Base-by-base conservation (phyloP, 2,113 vertebrate genomes). In the Oreotragus oreotragus region DNA sequence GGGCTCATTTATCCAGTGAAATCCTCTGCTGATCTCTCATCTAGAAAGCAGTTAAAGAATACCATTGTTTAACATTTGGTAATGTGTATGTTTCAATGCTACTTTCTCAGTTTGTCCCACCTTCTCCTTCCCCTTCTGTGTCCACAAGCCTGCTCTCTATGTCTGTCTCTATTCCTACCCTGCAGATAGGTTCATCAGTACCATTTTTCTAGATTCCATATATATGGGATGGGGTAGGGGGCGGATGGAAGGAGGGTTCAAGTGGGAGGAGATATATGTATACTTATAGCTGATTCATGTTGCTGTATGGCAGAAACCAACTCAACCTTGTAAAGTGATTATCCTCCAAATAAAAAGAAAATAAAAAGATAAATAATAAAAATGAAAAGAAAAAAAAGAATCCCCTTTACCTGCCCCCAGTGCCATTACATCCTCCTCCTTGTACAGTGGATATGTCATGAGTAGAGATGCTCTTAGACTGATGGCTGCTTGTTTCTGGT, bases 391-490 rank as follows among this genome's bases (percentile, higher is more conserved):
- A 19, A 66, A n/a, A 73, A 73, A 4, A 36, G 47, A 28, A 8
- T 4, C 2, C 15, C 39, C 66, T 4, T 4, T 0, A 27, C 49
- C 25, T 2, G 1, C 16, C 17, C 16, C 12, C 33, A 23, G 8
- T 3, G 28, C 51, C 73, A 0, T 27, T 2, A 2, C 3, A 5
- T 4, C 17, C 0, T 6, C 2, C 49, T 49, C 36, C 21, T 23
- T 76, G 30, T 2, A 0, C 5, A 13, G 28, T 15, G 47, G 10
- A 19, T 23, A 10, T 6, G 10, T 15, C 13, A 45, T 21, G 39
- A 4, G 58, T 0, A 5, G 43, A 43, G 87, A 28, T 1, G 5
- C 27, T 21, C 30, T 58, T 4, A 0, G 11, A 36, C 1, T 36
- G 12, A 9, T 13, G 7, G 85, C 55, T 1, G 2, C 21, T 27